Conservation (phyloP, 2,797 vertebrate genomes). For the Falco berigora region DNA sequence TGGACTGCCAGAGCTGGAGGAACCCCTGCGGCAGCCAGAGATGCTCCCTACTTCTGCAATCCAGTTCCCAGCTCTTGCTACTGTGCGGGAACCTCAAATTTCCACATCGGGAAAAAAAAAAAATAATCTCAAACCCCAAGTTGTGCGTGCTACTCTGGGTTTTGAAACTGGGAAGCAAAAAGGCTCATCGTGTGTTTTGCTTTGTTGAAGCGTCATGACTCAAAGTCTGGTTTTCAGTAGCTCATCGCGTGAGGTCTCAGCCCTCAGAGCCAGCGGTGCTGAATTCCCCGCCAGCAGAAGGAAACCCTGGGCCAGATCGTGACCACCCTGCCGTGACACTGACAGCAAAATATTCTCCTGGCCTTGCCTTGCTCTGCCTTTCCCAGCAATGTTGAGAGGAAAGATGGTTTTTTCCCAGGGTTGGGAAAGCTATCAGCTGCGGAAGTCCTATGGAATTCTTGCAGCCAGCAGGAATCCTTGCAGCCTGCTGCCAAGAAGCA, state of each 20-base stretch:
- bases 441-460: not conserved
- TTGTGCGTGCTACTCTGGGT: not conserved
- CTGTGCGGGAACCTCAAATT: rapidly evolving
- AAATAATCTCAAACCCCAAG: rapidly evolving
- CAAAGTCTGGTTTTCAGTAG: not conserved
- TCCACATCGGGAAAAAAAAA: not conserved
- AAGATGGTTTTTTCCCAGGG: not conserved
- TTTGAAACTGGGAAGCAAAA: not conserved
- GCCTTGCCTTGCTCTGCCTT: not conserved
- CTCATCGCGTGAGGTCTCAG: not conserved
- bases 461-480: not conserved
- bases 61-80: not conserved
- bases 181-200: rapidly evolving
- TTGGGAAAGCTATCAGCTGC: not conserved
- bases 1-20: not conserved
- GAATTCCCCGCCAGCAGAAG: not conserved
- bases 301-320: not conserved
- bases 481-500: not conserved
- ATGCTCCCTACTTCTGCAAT: not conserved
- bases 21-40: not conserved
- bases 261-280: rapidly evolving
- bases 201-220: not conserved
- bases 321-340: not conserved
- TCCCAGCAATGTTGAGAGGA: not conserved
- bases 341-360: rapidly evolving